Conservation (phyloP, 2,888 invertebrate species). For the Stegophylla sp. region DNA sequence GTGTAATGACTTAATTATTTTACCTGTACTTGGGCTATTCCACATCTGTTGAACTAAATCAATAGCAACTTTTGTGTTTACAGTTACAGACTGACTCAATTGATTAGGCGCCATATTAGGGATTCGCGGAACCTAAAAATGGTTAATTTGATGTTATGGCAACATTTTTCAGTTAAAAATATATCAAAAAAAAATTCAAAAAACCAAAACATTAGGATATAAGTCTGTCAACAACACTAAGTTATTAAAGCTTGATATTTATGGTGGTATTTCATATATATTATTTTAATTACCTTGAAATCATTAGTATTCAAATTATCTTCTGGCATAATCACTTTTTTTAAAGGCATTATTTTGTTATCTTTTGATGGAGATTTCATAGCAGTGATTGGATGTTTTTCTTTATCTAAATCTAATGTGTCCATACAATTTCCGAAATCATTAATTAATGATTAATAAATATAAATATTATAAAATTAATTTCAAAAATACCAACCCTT, state of each 20-base stretch:
- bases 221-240: no score
- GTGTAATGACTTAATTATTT: background rate
- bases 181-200: no score
- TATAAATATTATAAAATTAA: no score
- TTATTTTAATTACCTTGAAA: conserved; percentile 26
- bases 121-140: conserved; percentile 32
- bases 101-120: conserved; percentile 1
- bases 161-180: no score
- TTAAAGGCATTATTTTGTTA: background rate
- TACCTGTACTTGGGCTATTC: conserved; percentile 62
- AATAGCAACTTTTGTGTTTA: conserved; percentile 75
- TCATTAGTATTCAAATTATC: background rate
- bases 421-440: background rate
- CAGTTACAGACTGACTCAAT: conserved; percentile 65
- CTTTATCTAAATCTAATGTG: conserved; percentile 1
- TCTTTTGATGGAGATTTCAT: background rate
- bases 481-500: conserved; percentile 57
- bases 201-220: no score
- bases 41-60: conserved; percentile 73
- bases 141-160: background rate
- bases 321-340: conserved; percentile 22
- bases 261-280: no score
- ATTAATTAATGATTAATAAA: no score
- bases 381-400: background rate
- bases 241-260: no score